A percentile compares a stretch with the other conserved stretches of the same genome.
Evolutionary conservation across 2,797 vertebrate genomes (phyloP).

Genomic region (Emys orbicularis): DNA sequence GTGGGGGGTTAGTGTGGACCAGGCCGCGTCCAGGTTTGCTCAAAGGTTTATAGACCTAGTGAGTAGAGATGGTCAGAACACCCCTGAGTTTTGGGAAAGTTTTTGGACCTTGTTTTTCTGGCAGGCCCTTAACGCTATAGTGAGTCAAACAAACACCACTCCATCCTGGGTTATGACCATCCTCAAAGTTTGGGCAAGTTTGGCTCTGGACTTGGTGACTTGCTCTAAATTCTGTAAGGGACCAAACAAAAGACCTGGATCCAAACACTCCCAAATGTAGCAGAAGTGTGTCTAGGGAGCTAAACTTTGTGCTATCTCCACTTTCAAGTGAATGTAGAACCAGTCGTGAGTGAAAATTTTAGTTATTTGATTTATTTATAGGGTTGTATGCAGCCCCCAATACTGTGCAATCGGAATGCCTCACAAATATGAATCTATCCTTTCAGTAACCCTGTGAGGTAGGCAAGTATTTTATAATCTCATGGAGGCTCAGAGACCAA

Average conservation of each 20-base stretch:
- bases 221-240: neutral
- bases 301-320: neutral
- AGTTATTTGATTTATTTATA: neutral
- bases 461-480: neutral
- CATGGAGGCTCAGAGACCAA: neutral
- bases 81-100: neutral
- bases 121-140: neutral
- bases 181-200: neutral
- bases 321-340: neutral
- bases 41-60: neutral
- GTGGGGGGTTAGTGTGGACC: too few relatives aligned
- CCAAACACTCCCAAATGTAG: neutral
- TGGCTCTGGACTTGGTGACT: neutral
- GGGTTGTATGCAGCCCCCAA: neutral
- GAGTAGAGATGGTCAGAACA: neutral
- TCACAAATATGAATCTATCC: neutral
- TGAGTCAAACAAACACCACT: neutral
- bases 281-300: neutral
- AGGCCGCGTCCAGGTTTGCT: neutral
- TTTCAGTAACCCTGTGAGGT: neutral
- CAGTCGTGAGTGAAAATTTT: neutral
- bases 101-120: accelerated
- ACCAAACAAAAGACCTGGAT: neutral
- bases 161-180: neutral
- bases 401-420: neutral